Base-by-base conservation (phyloP, 2,797 vertebrate species). In the Parambassis ranga region DNA sequence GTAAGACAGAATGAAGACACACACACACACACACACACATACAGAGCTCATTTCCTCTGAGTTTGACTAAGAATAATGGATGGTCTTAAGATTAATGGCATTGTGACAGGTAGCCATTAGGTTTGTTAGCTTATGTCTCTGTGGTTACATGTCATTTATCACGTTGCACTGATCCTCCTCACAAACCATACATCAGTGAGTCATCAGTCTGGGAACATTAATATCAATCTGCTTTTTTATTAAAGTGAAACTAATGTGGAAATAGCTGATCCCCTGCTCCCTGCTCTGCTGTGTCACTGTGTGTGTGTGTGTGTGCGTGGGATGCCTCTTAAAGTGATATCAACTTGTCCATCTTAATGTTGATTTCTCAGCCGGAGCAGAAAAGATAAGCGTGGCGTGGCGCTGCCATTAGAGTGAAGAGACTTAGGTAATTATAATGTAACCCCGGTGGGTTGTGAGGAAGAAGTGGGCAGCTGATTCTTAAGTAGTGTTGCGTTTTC, bases 81-180 rank as follows among this genome's bases (percentile, higher is more conserved):
- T 77, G 68, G 51, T 69, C 71, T 52, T 47, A 65, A 82, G 87
- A 90, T 85, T 81, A 86, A 91, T 87, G 82, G 47, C 75, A 64
- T 7, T 67, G 60, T 85, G 89, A 88, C 88, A 81, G 76, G 50
- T 15, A 33, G 75, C 59, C 83, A 88, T 90, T 89, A 86, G 70
- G 47, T 79, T 35, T 85, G 75, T 87, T 81, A 77, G 71, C 74
- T 80, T 65, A 71, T 75, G 79, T 81, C 79, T 82, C 56, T 38
- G 62, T 65, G 61, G 74, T 79, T 47, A 38, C 43, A 47, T 9
- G 23, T 79, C 63, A 2, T 89, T 81, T 53, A 85, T 90, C 82
- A 85, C 41, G 52, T 61, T 41, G 15, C 23, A 47, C 19, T 3
- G 32, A 66, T 47, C 63, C 50, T 76, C 38, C 57, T 65, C 37